Conservation (phyloP, 2,888 invertebrate genomes). For the Plebejus argus region DNA sequence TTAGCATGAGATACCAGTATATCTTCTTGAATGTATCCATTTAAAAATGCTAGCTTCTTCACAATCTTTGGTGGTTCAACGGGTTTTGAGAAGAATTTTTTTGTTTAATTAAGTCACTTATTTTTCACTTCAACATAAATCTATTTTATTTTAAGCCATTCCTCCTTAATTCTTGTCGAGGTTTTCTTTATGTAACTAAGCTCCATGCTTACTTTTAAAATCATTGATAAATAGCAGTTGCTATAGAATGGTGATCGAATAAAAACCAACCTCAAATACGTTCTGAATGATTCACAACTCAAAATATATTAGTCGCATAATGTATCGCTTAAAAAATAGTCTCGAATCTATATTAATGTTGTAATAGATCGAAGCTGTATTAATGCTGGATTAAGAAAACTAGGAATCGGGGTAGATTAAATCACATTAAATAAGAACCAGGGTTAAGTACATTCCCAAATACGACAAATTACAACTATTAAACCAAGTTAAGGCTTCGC, state of each 20-base stretch:
- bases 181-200: no score
- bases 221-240: no score
- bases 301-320: no score
- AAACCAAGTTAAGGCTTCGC: slow-evolving; percentile 28
- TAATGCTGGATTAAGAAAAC: background rate
- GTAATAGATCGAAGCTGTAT: background rate
- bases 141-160: no score
- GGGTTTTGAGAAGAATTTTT: background rate
- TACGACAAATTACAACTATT: slow-evolving; percentile 30
- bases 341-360: background rate
- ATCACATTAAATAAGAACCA: background rate
- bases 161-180: no score
- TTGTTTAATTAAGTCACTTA: background rate
- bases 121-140: no score
- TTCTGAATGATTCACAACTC: no score
- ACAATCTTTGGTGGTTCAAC: background rate
- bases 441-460: slow-evolving; percentile 24
- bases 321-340: background rate
- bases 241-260: background rate
- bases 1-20: no score
- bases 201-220: no score
- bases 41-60: background rate
- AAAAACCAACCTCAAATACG: background rate
- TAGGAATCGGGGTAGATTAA: background rate
- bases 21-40: background rate